Base-by-base conservation (phyloP, 2,888 invertebrate species). In the Sesia bembeciformis region DNA sequence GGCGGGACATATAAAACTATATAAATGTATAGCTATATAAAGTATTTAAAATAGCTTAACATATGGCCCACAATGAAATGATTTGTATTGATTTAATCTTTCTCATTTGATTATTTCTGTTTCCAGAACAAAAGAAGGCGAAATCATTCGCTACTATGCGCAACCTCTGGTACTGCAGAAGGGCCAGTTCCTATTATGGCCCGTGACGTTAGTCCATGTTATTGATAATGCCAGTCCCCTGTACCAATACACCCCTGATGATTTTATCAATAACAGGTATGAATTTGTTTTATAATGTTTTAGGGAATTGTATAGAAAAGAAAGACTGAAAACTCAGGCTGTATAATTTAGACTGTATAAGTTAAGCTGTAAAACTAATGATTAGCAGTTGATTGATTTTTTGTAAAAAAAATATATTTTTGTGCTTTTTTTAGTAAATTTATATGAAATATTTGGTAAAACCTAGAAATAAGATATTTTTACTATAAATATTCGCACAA, bases 131-230 rank as follows among this genome's bases (percentile, higher is more conserved):
- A 81, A 81, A 51, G 88, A 89, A 66, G 85, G 85, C 38, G 87
- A 89, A 62, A 69, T 80, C 51, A 72, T 88, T 40, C 76, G 85
- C 3, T 84, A 84, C 72, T 84, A 77, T 67, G 84, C 86, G 0
- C 68, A 76, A 4, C 68, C 58, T 0, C 63, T 88, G 40, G 53
- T 69, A 0, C 72, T 88, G 0, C 81, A 79, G 60, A 84, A 86
- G 62, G 67, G 78, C 0, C 87, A 86, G 74, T 88, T 89, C 66
- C 78, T 96, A 53, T 91, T 96, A 42, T 98, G 97, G 97, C 97
- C 97, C 0, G 93, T 96, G 57, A 95, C 95, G 40, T 90, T 97
- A 51, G 94, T 95, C 4, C 97, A 98, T 76, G 91, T 91, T 58
- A 97, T 98, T 58, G 94, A 96, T 71, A 90, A 79, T 53, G 66